These are phyloP conservation scores for Lasioglossum morio DNA, from an alignment of 2,888 invertebrate genomes.

Conservation along the genomic window DNA sequence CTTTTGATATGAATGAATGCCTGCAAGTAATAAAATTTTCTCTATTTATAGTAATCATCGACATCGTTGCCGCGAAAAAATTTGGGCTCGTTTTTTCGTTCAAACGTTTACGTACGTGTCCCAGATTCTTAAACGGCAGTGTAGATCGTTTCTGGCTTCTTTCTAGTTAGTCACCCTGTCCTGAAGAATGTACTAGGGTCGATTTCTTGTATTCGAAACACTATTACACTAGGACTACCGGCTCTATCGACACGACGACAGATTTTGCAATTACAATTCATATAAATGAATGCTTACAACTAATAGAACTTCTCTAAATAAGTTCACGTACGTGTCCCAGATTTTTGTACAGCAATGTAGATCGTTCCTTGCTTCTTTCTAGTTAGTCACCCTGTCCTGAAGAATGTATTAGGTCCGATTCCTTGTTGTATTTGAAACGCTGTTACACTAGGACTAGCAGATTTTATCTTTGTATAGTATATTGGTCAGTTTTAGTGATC, in stretches of 20 bases:
- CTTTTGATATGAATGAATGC: conserved; percentile 74
- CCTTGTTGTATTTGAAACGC: neutral
- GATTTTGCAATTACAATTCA: too few species aligned
- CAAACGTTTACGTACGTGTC: neutral
- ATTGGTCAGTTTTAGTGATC: neutral
- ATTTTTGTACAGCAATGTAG: too few species aligned
- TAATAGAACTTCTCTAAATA: too few species aligned
- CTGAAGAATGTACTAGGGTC: neutral
- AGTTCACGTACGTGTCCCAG: too few species aligned
- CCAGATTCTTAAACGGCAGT: neutral
- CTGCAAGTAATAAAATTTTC: conserved; percentile 66
- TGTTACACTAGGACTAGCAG: neutral
- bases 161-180: neutral
- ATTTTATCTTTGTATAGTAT: neutral
- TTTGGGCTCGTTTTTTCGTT: neutral
- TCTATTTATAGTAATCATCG: conserved; percentile 69
- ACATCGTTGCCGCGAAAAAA: neutral
- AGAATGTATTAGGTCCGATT: too few species aligned
- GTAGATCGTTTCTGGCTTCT: neutral
- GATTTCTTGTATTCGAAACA: too few species aligned
- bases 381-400: too few species aligned
- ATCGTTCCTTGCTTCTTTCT: too few species aligned
- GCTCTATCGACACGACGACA: too few species aligned
- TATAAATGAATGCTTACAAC: too few species aligned
- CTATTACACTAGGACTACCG: too few species aligned